Conservation (phyloP, 2,797 vertebrate species). For the Rousettus madagascariensis region DNA sequence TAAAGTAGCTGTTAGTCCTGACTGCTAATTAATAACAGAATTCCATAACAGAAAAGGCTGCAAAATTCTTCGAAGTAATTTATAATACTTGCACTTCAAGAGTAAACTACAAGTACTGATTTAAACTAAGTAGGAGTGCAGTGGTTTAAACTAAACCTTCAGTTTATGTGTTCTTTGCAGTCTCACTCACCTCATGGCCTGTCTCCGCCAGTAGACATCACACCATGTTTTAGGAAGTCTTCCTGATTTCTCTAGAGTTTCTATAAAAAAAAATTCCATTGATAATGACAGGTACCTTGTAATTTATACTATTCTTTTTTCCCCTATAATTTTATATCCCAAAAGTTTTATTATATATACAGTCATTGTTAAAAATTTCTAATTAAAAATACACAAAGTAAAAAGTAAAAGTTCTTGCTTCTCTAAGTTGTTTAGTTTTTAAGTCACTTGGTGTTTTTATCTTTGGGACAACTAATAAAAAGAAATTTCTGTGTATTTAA, state of each 20-base stretch:
- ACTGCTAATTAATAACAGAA: not conserved
- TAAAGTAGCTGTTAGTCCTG: not conserved
- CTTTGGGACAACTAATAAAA: not conserved
- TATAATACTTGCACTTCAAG: not conserved
- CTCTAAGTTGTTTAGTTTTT: not conserved
- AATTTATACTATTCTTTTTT: not conserved
- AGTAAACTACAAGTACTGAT: not conserved
- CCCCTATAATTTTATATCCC: not conserved
- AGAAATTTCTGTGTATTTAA: not conserved
- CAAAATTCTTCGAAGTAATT: not conserved
- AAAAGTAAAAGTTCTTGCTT: not conserved
- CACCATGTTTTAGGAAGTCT: slow-evolving; percentile 58
- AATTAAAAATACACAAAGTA: not conserved
- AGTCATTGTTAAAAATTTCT: slow-evolving; percentile 2
- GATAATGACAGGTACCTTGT: slow-evolving; percentile 28
- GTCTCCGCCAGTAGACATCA: slow-evolving; percentile 66
- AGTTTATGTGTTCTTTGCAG: not conserved
- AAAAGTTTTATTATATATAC: not conserved
- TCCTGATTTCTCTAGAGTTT: slow-evolving; percentile 63
- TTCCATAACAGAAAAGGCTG: not conserved
- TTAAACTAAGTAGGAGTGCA: not conserved
- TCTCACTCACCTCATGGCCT: slow-evolving; percentile 67
- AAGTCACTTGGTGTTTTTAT: not conserved
- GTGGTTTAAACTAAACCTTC: not conserved
- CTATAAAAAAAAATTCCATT: slow-evolving; percentile 64